Conservation (phyloP, 2,797 vertebrate species). For the Odontamblyopus lacepedii region DNA sequence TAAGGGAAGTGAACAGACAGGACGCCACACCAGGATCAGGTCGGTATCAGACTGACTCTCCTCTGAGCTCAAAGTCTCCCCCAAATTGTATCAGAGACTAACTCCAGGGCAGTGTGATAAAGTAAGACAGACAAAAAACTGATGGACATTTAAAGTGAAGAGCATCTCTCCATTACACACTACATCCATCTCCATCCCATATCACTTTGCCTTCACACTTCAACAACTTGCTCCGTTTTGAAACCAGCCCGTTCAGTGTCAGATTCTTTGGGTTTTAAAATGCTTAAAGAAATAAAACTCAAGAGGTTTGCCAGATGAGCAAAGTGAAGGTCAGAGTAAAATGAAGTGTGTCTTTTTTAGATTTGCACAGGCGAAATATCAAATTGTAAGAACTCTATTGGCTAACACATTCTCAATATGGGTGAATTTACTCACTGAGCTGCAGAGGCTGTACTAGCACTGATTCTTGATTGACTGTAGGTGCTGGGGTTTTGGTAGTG, state of each 20-base stretch:
- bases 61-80: constrained; percentile 10
- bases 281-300: not conserved
- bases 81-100: constrained; percentile 47
- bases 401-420: no score
- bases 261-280: constrained; percentile 18
- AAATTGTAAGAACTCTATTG: not conserved
- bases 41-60: constrained; percentile 27
- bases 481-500: no score
- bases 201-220: constrained; percentile 25
- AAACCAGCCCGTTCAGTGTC: constrained; percentile 24
- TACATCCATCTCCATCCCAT: constrained; percentile 65
- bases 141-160: constrained; percentile 51
- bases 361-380: not conserved
- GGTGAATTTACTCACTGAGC: no score
- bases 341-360: not conserved
- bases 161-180: constrained; percentile 39
- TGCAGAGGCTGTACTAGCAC: no score
- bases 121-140: constrained; percentile 56
- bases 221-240: constrained; percentile 43
- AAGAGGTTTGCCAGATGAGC: not conserved
- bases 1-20: constrained; percentile 56
- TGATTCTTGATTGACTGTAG: no score
- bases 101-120: constrained; percentile 43
- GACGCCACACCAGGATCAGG: constrained; percentile 37
- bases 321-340: not conserved